A percentile compares a stretch with the other conserved stretches of the same genome.
Conservation (phyloP, 2,113 vertebrate genomes). For the Salvelinus alpinus region DNA sequence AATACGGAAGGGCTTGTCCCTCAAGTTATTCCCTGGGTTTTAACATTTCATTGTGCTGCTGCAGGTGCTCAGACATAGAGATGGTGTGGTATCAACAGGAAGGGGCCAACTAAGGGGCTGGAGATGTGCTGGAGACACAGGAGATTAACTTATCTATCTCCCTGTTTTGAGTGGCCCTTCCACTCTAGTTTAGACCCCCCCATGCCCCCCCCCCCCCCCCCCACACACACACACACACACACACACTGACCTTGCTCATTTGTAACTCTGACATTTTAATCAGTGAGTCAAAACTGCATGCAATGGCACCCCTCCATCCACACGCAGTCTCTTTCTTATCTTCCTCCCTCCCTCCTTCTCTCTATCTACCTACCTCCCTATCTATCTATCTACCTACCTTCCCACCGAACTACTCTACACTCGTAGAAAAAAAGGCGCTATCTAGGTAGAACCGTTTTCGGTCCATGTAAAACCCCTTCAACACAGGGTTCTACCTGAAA, state of each 20-base stretch:
- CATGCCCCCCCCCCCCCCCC: background rate
- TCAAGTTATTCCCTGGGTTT: background rate
- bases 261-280: conserved; percentile 61
- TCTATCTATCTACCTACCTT: background rate
- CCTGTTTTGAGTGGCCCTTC: background rate
- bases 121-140: background rate
- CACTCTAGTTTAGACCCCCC: background rate
- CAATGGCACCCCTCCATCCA: background rate
- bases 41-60: background rate
- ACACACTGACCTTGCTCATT: conserved; percentile 41
- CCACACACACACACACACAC: background rate
- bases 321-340: background rate
- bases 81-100: conserved; percentile 49
- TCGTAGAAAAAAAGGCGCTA: no score
- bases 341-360: background rate
- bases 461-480: no score
- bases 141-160: background rate
- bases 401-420: background rate
- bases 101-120: conserved; percentile 23
- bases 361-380: background rate
- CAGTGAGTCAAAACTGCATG: conserved; percentile 31
- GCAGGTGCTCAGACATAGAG: background rate
- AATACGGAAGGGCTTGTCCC: background rate
- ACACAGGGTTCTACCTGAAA: no score
- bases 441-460: no score